These are phyloP conservation scores for Tetramorium bicarinatum DNA, from an alignment of 2,888 invertebrate species.

Conservation along the genomic window DNA sequence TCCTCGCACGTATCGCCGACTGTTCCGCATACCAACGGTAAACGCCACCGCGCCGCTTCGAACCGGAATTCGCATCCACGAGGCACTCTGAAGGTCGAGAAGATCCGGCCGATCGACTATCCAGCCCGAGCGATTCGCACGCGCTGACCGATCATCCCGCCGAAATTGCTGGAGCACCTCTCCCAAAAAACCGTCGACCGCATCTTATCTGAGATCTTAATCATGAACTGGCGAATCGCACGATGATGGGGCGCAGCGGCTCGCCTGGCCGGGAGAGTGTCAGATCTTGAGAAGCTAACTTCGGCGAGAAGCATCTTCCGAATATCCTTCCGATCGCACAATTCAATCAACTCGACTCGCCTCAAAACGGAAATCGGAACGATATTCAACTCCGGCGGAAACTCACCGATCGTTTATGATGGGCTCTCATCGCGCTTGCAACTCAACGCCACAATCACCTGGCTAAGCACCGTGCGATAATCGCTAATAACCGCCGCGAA, in stretches of 20 bases:
- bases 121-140: constrained; percentile 24
- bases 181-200: constrained; percentile 19
- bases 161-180: constrained; percentile 25
- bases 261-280: neutral
- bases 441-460: constrained; percentile 21
- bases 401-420: constrained; percentile 16
- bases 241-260: neutral
- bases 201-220: constrained; percentile 47
- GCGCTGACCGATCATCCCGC: constrained; percentile 22
- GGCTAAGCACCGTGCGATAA: neutral
- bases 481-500: constrained; percentile 43
- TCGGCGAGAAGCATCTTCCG: constrained; percentile 41
- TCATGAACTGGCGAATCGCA: constrained; percentile 28
- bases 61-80: constrained; percentile 12
- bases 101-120: constrained; percentile 42
- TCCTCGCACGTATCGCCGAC: constrained; percentile 21
- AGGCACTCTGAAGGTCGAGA: constrained; percentile 16
- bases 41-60: constrained; percentile 10
- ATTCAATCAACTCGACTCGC: constrained; percentile 21
- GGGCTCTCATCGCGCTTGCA: constrained; percentile 1
- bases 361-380: constrained; percentile 45
- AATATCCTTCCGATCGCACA: constrained; percentile 31
- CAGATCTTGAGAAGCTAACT: constrained; percentile 22
- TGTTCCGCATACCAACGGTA: constrained; percentile 29
- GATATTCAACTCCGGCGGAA: constrained; percentile 5